A percentile compares a stretch with the other conserved stretches of the same genome.
Evolutionary conservation across 2,113 vertebrate species (phyloP).

Genomic region (Aegypius monachus): DNA sequence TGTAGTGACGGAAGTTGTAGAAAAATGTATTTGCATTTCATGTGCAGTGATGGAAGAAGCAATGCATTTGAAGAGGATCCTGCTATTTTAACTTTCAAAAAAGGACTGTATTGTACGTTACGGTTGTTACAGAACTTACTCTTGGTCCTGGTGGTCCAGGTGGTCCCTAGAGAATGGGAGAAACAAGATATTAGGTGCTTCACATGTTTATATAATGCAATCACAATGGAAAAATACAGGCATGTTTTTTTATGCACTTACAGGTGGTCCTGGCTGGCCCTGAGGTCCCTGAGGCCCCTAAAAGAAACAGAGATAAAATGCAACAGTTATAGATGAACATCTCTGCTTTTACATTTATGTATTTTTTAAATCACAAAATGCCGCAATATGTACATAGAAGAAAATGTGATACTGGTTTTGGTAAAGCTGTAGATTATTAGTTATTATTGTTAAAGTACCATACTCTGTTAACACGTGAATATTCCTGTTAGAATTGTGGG

Average conservation of each 20-base stretch:
- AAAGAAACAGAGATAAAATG: conserved; percentile 40
- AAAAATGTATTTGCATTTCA: not conserved
- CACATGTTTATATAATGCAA: not conserved
- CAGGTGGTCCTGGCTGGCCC: conserved; percentile 87
- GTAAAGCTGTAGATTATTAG: not conserved
- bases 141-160: conserved; percentile 85
- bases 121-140: conserved; percentile 75
- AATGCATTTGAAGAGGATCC: not conserved
- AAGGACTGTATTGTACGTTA: not conserved
- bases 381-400: not conserved
- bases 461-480: not conserved
- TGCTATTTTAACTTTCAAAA: not conserved
- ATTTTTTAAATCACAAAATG: not conserved
- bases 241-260: conserved; percentile 69
- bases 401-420: not conserved
- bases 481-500: not conserved
- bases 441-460: not conserved
- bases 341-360: not conserved
- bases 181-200: not conserved
- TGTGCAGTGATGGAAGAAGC: not conserved
- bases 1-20: not conserved
- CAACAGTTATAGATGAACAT: not conserved
- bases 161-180: conserved; percentile 77
- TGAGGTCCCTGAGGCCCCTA: conserved; percentile 90
- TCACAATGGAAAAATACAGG: not conserved